Conservation (phyloP, 2,797 vertebrate genomes). For the Mormyrus proboscirostris region DNA sequence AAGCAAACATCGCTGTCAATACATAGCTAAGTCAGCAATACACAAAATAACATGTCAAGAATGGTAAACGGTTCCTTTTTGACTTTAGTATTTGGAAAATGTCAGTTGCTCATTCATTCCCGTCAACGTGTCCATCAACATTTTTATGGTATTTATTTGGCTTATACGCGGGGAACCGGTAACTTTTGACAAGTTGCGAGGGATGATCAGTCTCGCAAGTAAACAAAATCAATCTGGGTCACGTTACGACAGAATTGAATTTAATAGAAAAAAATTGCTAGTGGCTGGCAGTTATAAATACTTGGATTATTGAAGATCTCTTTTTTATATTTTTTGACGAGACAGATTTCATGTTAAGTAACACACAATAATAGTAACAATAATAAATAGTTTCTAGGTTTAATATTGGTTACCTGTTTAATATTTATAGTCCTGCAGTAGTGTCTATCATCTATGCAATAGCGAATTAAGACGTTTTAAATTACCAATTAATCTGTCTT, state of each 20-base stretch:
- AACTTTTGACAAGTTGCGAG: neutral
- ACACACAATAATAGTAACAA: neutral
- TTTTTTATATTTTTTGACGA: neutral
- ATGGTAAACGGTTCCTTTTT: neutral
- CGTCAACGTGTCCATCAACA: neutral
- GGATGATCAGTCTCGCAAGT: neutral
- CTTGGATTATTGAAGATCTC: neutral
- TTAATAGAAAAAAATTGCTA: neutral
- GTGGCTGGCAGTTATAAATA: neutral
- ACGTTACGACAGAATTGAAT: neutral
- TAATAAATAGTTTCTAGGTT: neutral
- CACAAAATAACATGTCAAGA: conserved; percentile 16
- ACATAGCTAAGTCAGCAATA: neutral
- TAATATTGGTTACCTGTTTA: neutral
- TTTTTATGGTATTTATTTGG: conserved; percentile 14
- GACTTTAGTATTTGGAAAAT: neutral
- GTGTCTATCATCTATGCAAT: neutral
- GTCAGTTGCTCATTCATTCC: neutral
- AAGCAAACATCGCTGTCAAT: neutral
- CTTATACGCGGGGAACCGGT: neutral
- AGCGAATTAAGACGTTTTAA: neutral
- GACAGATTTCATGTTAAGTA: neutral
- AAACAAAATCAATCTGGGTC: neutral
- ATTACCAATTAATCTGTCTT: neutral
- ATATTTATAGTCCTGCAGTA: neutral